Conservation (phyloP, 1,140 invertebrate genomes). For the Drosophila lacertosa region DNA sequence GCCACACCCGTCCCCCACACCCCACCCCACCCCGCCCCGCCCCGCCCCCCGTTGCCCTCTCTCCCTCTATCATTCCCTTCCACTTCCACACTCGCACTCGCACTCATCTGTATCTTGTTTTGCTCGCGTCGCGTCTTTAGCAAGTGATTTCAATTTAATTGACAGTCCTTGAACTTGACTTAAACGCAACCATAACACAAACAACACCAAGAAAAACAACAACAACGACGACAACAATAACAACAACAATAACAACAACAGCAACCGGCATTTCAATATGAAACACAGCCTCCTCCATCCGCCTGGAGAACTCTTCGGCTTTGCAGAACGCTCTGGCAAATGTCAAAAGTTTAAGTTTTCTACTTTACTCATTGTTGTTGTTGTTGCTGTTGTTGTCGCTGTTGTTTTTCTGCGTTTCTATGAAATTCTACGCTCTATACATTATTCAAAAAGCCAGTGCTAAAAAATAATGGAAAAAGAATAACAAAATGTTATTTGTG, state of each 20-base stretch:
- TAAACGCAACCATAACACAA: slow-evolving; percentile 73
- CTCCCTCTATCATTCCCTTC: not conserved
- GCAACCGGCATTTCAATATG: slow-evolving; percentile 35
- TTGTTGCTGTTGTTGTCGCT: not conserved
- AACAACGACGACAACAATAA: slow-evolving; percentile 9
- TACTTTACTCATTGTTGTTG: not conserved
- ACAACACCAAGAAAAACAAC: slow-evolving; percentile 31
- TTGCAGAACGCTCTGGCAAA: slow-evolving; percentile 7
- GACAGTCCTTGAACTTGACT: slow-evolving; percentile 84
- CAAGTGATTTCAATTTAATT: slow-evolving; percentile 84
- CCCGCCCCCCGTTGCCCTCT: not conserved
- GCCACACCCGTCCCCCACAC: not conserved
- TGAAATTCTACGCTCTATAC: slow-evolving; percentile 38
- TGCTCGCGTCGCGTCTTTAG: slow-evolving; percentile 67
- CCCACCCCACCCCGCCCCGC: not conserved
- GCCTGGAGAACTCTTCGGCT: slow-evolving; percentile 2
- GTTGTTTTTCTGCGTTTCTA: slow-evolving; percentile 10
- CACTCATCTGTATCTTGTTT: slow-evolving; percentile 64
- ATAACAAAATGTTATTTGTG: slow-evolving; percentile 40
- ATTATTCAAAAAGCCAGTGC: slow-evolving; percentile 39
- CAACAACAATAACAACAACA: slow-evolving; percentile 9
- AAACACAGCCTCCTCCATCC: slow-evolving; percentile 31
- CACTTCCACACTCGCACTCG: not conserved
- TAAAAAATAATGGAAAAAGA: slow-evolving; percentile 8
- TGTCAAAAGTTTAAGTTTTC: slow-evolving; percentile 16